Percentiles rank a stretch among this genome's conserved stretches.
These are phyloP conservation scores for Sebastes variabilis DNA, from an alignment of 2,797 vertebrate genomes.

Conservation along the genomic window DNA sequence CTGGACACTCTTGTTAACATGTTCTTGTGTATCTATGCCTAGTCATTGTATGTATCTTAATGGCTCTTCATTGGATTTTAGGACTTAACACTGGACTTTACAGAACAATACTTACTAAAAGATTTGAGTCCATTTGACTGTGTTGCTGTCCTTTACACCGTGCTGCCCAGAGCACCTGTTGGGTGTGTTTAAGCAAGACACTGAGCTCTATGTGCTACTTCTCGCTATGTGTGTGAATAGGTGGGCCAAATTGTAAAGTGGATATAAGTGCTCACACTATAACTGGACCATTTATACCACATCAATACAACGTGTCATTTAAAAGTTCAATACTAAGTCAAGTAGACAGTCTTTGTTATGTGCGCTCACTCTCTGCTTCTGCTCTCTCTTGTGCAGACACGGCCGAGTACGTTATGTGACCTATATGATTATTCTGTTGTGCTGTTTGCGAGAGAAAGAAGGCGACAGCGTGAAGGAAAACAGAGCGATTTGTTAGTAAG, in stretches of 20 bases:
- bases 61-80: neutral
- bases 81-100: neutral
- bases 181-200: neutral
- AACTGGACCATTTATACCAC: neutral
- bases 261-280: neutral
- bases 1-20: neutral
- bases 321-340: slow-evolving; percentile 16
- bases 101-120: neutral
- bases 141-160: neutral
- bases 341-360: neutral
- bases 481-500: slow-evolving; percentile 1
- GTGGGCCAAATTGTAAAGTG: neutral
- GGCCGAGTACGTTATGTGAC: neutral
- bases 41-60: neutral
- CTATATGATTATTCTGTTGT: slow-evolving; percentile 20
- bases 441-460: neutral
- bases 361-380: neutral
- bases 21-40: neutral
- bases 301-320: slow-evolving; percentile 33
- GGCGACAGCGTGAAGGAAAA: neutral
- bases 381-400: slow-evolving; percentile 5
- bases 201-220: neutral
- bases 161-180: neutral
- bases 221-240: neutral
- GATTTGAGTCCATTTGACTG: neutral